Conservation (phyloP, 2,888 invertebrate genomes). For the Lissonota sp. region DNA sequence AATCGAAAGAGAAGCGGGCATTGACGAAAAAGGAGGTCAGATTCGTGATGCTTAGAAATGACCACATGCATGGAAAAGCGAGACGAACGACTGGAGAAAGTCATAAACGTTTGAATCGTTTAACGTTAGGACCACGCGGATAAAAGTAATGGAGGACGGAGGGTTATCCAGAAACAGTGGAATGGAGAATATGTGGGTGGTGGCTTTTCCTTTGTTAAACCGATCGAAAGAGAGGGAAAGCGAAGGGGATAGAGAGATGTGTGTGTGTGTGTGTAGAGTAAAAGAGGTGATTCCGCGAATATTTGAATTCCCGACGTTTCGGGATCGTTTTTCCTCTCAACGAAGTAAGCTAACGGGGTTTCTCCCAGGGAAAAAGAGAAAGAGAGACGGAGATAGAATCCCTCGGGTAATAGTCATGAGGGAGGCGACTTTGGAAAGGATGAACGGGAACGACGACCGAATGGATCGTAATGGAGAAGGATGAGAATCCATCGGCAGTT, state of each 20-base stretch:
- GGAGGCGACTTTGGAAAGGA: conserved; percentile 38
- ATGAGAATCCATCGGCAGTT: conserved; percentile 62
- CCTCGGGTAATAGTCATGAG: conserved; percentile 60
- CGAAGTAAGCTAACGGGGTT: conserved; percentile 34
- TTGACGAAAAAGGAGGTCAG: background rate
- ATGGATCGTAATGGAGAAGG: conserved; percentile 60
- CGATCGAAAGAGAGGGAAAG: conserved; percentile 36
- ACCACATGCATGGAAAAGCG: conserved; percentile 76
- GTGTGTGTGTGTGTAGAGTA: conserved; percentile 34
- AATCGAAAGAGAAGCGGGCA: no score
- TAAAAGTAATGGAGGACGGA: conserved; percentile 60
- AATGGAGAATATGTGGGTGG: conserved; percentile 40
- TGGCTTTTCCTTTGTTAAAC: conserved; percentile 42
- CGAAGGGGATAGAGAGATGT: conserved; percentile 5
- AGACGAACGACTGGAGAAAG: conserved; percentile 63
- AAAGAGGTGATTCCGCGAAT: conserved; percentile 64
- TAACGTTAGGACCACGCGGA: conserved; percentile 66
- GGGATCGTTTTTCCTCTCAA: conserved; percentile 54
- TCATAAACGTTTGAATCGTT: conserved; percentile 69
- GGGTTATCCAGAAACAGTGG: conserved; percentile 9
- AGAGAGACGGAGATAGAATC: conserved; percentile 34
- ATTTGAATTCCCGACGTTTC: conserved; percentile 72
- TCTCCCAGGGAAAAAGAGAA: conserved; percentile 23
- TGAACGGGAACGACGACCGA: conserved; percentile 57
- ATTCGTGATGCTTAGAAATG: conserved; percentile 76